These are phyloP conservation scores for Oryzias dopingdopingensis DNA, from an alignment of 2,797 vertebrate species.

Conservation along the genomic window DNA sequence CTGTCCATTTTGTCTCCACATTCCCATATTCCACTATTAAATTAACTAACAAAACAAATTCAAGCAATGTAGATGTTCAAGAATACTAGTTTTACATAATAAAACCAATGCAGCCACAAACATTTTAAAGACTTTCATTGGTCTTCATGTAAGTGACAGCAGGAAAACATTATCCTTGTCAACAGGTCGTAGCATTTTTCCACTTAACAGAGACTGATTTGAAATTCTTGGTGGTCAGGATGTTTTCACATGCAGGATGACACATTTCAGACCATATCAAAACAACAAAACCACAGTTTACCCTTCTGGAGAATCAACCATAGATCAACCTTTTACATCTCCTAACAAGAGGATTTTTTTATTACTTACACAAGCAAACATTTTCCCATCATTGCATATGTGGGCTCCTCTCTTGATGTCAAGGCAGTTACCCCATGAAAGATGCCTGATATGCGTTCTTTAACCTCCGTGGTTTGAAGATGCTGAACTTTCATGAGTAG, in stretches of 20 bases:
- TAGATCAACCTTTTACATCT: constrained; percentile 19
- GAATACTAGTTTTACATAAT: neutral
- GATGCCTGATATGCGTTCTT: constrained; percentile 57
- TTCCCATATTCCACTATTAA: too few relatives aligned
- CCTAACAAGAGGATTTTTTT: constrained; percentile 23
- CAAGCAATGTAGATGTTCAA: too few relatives aligned
- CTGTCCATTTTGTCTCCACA: too few relatives aligned
- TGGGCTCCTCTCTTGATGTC: constrained; percentile 29
- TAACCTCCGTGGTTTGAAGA: constrained; percentile 49
- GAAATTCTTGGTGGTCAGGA: neutral
- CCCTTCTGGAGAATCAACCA: constrained; percentile 19
- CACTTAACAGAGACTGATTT: constrained; percentile 50
- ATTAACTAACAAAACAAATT: too few relatives aligned
- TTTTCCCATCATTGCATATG: constrained; percentile 19
- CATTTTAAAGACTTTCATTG: constrained; percentile 25
- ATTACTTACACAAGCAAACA: too few relatives aligned
- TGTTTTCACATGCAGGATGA: too few relatives aligned
- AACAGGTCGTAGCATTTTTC: constrained; percentile 33
- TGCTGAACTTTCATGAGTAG: constrained; percentile 33
- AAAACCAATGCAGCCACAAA: constrained; percentile 23
- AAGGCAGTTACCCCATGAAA: constrained; percentile 65
- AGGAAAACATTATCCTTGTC: constrained; percentile 38
- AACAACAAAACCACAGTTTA: constrained; percentile 3
- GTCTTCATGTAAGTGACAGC: constrained; percentile 64
- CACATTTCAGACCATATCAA: too few relatives aligned